These are phyloP conservation scores for Entomobrya proxima DNA, from an alignment of 2,888 invertebrate species.

Conservation along the genomic window DNA sequence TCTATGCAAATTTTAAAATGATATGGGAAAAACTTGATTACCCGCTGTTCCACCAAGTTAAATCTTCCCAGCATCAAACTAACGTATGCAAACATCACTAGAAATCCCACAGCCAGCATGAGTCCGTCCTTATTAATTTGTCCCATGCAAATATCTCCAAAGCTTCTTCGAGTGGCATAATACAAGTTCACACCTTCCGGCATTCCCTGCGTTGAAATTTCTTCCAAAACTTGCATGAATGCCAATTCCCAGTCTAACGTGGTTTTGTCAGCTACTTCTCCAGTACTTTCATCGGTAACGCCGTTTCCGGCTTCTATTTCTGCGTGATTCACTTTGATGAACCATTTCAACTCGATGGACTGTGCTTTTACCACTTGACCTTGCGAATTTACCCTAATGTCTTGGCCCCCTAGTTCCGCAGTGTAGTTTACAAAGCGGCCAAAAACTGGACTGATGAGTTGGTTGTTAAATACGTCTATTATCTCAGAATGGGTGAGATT, in stretches of 20 bases:
- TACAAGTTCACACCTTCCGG: conserved; percentile 78
- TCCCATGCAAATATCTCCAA: conserved; percentile 84
- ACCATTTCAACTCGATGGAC: conserved; percentile 82
- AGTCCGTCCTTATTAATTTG: conserved; percentile 86
- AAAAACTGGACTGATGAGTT: conserved; percentile 81
- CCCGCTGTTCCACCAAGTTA: conserved; percentile 85
- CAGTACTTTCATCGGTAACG: conserved; percentile 85
- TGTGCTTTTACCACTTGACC: conserved; percentile 83
- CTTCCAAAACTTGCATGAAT: conserved; percentile 79
- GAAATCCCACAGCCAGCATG: conserved; percentile 83
- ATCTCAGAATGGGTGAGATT: conserved; percentile 82
- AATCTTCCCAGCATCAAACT: conserved; percentile 84
- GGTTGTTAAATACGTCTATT: conserved; percentile 81
- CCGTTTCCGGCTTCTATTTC: conserved; percentile 82
- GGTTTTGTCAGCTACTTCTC: conserved; percentile 83
- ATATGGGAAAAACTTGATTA: conserved; percentile 77
- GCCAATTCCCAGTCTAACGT: conserved; percentile 82
- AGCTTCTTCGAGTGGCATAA: conserved; percentile 83
- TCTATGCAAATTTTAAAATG: not conserved
- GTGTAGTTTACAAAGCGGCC: conserved; percentile 83
- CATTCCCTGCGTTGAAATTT: conserved; percentile 76
- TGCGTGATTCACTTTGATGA: conserved; percentile 81
- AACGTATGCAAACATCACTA: conserved; percentile 86
- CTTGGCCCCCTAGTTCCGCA: conserved; percentile 81
- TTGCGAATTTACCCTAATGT: conserved; percentile 79